Conservation (phyloP, 2,113 vertebrate species). For the Salvelinus namaycush region DNA sequence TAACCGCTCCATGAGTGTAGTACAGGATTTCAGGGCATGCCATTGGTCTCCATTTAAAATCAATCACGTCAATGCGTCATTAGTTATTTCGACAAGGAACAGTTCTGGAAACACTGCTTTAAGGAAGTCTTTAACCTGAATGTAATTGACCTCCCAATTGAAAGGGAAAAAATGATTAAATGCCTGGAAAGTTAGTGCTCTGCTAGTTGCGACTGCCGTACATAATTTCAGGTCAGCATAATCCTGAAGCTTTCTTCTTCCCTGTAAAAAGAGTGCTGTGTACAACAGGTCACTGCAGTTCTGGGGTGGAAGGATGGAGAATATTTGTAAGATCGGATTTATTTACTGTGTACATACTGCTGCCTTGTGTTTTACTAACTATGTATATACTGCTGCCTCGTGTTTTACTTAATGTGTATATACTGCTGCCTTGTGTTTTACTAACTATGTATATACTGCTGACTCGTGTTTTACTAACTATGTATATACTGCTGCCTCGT, state of each 20-base stretch:
- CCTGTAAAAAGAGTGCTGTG: slow-evolving; percentile 39
- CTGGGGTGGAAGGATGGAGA: slow-evolving; percentile 28
- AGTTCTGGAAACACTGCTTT: slow-evolving; percentile 72
- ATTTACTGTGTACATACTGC: slow-evolving; percentile 43
- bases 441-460: too few relatives aligned
- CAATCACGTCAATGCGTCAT: slow-evolving; percentile 70
- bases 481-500: too few relatives aligned
- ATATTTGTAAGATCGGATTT: slow-evolving; percentile 51
- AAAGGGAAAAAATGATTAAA: slow-evolving; percentile 67
- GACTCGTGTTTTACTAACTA: too few relatives aligned
- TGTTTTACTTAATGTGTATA: too few relatives aligned
- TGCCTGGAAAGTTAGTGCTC: slow-evolving; percentile 61
- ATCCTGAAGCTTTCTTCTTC: slow-evolving; percentile 57
- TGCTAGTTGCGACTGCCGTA: slow-evolving; percentile 60
- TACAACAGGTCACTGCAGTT: slow-evolving; percentile 41
- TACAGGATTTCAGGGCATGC: slow-evolving; percentile 26
- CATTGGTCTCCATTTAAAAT: slow-evolving; percentile 70
- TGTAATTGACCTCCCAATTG: slow-evolving; percentile 71
- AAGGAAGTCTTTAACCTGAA: slow-evolving; percentile 75
- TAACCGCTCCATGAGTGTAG: slow-evolving; percentile 35
- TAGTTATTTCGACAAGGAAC: slow-evolving; percentile 74
- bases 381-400: too few relatives aligned
- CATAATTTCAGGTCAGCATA: slow-evolving; percentile 72
- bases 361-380: slow-evolving; percentile 31
- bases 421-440: too few relatives aligned